Base-by-base conservation (phyloP, 1,140 invertebrate genomes). In the Hylyphantes graminicola region DNA sequence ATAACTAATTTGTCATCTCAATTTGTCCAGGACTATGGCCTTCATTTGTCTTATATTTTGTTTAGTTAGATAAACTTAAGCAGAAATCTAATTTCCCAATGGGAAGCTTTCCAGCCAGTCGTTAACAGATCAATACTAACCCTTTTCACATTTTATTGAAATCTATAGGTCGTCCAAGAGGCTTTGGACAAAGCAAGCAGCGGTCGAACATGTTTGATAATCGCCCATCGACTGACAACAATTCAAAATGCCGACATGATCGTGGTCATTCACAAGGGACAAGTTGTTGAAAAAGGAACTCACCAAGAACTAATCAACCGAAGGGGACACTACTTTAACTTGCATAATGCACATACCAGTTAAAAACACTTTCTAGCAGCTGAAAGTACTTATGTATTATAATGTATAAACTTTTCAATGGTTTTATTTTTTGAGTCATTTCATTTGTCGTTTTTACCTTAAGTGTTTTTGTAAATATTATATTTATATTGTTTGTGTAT, bases 221-320 rank as follows among this genome's bases (percentile, higher is more conserved):
- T 96, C 72, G 94, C 94, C 0, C 95, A 96, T 89, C 92, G 95
- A 12, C 90, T 95, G 9, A 92, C 93, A 3, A 95, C 94, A 0
- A 93, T 95, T 61, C 90, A 93, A 87, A 92, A 93, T 88, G 93
- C 92, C 0, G 93, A 95, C 89, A 88, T 91, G 61, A 97, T 96
- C 87, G 94, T 93, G 87, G 95, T 96, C 4, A 91, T 97, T 0
- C 93, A 95, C 87, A 93, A 93, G 77, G 95, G 95, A 86, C 89
- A 88, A 17, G 92, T 97, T 64, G 94, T 92, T 13, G 96, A 97
- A 90, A 92, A 92, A 89, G 96, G 96, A 51, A 95, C 93, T 0
- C 96, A 98, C 89, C 91, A 93, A 12, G 93, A 97, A 88, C 90
- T 98, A 7, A 91, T 97, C 19, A 90, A 91, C 8, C 91, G 91